Evolutionary conservation across 2,888 invertebrate species (phyloP).

Genomic region (Hemistola chrysoprasaria): DNA sequence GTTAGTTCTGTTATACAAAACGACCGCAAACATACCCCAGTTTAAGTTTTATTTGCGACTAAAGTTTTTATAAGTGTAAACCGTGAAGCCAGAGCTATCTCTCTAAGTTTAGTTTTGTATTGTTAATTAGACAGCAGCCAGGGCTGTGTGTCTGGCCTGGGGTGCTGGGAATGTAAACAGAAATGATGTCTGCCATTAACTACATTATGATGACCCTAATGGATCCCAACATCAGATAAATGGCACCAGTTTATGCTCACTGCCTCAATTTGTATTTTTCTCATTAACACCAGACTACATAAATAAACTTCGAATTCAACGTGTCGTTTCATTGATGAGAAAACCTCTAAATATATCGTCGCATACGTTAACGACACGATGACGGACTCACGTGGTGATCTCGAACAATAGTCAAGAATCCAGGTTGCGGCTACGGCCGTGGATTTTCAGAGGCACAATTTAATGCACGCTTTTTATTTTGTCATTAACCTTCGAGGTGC

Average conservation of each 20-base stretch:
- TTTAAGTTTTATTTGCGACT: too few relatives aligned
- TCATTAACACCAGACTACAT: slow-evolving; percentile 3
- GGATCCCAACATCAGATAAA: slow-evolving; percentile 18
- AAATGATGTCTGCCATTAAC: slow-evolving; percentile 17
- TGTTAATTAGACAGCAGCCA: slow-evolving; percentile 5
- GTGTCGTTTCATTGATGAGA: slow-evolving; percentile 22
- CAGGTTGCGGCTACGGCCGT: slow-evolving; percentile 48
- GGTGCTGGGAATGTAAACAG: slow-evolving; percentile 27
- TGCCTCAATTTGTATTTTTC: slow-evolving; percentile 6
- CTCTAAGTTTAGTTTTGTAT: slow-evolving; percentile 1
- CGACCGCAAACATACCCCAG: too few relatives aligned
- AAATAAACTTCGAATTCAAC: slow-evolving; percentile 1
- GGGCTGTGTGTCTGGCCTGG: slow-evolving; percentile 4
- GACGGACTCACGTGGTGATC: slow-evolving; percentile 51
- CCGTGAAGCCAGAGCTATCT: too few relatives aligned
- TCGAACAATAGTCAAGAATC: slow-evolving; percentile 45
- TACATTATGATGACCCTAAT: slow-evolving; percentile 24
- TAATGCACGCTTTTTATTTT: slow-evolving; percentile 75
- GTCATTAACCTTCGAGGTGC: slow-evolving; percentile 80
- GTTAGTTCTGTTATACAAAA: too few relatives aligned
- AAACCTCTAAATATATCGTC: slow-evolving; percentile 27
- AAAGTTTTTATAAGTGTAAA: too few relatives aligned
- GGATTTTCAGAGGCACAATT: slow-evolving; percentile 57
- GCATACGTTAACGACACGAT: slow-evolving; percentile 23
- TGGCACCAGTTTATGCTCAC: slow-evolving; percentile 7